Percentiles rank a stretch among this genome's conserved stretches.
These are phyloP conservation scores for Panorpa germanica DNA, from an alignment of 2,888 invertebrate genomes.

Conservation along the genomic window DNA sequence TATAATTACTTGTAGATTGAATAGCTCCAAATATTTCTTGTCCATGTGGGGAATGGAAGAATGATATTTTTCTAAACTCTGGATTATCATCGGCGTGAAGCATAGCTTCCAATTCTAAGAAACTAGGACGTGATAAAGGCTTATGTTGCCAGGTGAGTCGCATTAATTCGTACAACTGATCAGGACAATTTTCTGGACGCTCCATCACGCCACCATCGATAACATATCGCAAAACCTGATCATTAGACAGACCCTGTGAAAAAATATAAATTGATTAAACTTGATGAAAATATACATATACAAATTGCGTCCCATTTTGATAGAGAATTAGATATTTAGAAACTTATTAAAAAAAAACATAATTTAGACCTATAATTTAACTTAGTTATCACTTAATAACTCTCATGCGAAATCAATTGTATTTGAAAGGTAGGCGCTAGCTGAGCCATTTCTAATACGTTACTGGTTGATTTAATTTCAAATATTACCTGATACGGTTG, in stretches of 20 bases:
- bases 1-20: no score
- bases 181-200: constrained; percentile 88
- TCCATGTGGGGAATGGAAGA: constrained; percentile 41
- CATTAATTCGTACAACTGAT: constrained; percentile 82
- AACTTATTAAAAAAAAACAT: background rate
- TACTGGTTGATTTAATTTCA: background rate
- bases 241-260: constrained; percentile 65
- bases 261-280: no score
- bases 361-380: background rate
- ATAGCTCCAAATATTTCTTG: constrained; percentile 34
- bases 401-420: background rate
- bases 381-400: background rate
- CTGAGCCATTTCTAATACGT: background rate
- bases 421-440: background rate
- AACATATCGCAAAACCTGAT: constrained; percentile 80
- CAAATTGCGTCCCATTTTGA: background rate
- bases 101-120: constrained; percentile 61
- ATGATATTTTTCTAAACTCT: constrained; percentile 36
- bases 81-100: constrained; percentile 43
- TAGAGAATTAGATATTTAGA: background rate
- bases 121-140: constrained; percentile 60
- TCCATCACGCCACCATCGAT: constrained; percentile 88
- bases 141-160: constrained; percentile 80
- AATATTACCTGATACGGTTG: constrained; percentile 80
- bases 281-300: no score